Percentiles rank a stretch among this genome's conserved stretches.
Evolutionary conservation across 2,113 vertebrate species (phyloP).

Genomic region (Scomber japonicus): DNA sequence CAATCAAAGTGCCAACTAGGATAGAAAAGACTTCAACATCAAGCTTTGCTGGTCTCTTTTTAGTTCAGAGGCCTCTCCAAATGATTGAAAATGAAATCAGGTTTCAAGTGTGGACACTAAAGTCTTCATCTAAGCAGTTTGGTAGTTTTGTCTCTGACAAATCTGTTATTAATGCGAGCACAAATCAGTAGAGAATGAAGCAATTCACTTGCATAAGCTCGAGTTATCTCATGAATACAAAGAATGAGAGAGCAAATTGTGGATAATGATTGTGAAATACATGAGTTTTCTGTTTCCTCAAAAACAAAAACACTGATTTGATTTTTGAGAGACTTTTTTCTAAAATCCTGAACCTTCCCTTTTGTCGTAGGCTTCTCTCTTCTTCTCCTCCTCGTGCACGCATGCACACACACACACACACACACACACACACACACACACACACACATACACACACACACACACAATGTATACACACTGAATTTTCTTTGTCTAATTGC

Average conservation of each 20-base stretch:
- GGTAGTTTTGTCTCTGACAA: not conserved
- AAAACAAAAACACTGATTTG: no score
- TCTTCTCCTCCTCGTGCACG: not conserved
- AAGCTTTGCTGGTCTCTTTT: not conserved
- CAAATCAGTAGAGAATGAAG: not conserved
- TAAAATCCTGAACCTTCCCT: no score
- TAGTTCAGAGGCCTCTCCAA: not conserved
- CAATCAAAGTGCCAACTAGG: not conserved
- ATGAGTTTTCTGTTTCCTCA: no score
- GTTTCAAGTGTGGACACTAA: not conserved
- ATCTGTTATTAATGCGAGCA: not conserved
- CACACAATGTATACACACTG: not conserved
- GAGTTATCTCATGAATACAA: not conserved
- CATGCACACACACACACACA: not conserved
- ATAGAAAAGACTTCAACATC: not conserved
- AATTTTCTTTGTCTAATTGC: slow-evolving; percentile 19
- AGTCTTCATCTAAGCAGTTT: not conserved
- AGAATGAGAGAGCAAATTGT: not conserved
- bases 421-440: not conserved
- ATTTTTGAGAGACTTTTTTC: no score
- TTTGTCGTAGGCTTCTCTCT: not conserved
- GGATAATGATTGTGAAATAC: no score
- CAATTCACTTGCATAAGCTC: not conserved
- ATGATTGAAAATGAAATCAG: not conserved
- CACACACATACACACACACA: not conserved